A percentile compares a stretch with the other conserved stretches of the same genome.
phyloP scores from a whole-genome alignment of 2,888 invertebrate species.

The Agapostemon virescens region DNA sequence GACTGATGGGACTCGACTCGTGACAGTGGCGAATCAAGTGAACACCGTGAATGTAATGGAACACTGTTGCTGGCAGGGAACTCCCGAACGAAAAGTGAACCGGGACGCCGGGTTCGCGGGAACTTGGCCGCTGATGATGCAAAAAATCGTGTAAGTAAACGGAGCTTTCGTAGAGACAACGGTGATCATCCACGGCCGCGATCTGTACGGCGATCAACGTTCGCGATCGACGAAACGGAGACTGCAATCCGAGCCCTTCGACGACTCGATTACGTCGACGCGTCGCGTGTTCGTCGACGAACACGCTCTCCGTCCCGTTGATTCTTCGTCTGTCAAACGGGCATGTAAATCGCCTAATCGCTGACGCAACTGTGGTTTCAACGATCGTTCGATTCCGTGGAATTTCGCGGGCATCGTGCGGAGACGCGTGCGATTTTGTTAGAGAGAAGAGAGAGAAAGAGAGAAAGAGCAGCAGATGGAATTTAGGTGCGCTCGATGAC shows the following conservation, averaged over 20 bases:
- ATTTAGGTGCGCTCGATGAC: neutral
- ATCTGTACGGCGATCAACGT: neutral
- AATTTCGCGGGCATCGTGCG: neutral
- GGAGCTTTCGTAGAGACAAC: neutral
- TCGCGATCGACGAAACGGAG: neutral
- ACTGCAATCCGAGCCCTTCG: neutral
- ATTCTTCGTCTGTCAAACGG: slow-evolving; percentile 20
- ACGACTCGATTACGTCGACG: slow-evolving; percentile 7
- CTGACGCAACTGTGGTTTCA: neutral
- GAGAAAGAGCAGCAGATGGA: too few relatives aligned
- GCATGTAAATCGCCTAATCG: slow-evolving; percentile 18
- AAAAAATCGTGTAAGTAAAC: slow-evolving; percentile 50
- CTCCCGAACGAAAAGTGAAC: slow-evolving; percentile 22
- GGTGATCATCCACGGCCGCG: neutral
- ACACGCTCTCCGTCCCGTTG: slow-evolving; percentile 4
- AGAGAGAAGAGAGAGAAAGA: too few relatives aligned
- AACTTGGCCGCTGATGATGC: slow-evolving; percentile 32
- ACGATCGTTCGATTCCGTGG: neutral
- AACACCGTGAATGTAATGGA: slow-evolving; percentile 28
- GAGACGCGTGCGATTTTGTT: neutral
- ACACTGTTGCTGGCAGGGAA: slow-evolving; percentile 1
- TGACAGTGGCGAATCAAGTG: slow-evolving; percentile 40
- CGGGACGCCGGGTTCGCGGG: slow-evolving; percentile 10
- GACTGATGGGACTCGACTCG: slow-evolving; percentile 9
- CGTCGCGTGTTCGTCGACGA: slow-evolving; percentile 51